Base-by-base conservation (phyloP, 1,140 invertebrate genomes). In the Varroa destructor region DNA sequence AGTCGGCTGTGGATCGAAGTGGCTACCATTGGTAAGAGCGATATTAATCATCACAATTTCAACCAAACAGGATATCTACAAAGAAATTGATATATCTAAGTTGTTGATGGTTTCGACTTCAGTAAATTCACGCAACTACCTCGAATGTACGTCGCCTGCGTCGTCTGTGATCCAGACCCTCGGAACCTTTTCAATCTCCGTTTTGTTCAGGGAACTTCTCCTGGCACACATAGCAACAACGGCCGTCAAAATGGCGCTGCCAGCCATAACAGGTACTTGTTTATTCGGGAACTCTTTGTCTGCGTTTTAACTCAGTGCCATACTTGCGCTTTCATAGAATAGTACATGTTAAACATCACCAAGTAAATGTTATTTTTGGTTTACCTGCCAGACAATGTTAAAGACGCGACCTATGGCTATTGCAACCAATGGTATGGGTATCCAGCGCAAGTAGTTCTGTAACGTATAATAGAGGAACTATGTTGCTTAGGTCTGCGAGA, bases 171-270 rank as follows among this genome's bases (percentile, higher is more conserved):
- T 46, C 40, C 40, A 1, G 46, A 40, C 8, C 40, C 61, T 14
- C 40, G 12, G 2, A 67, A 67, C 36, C 61, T 67, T 10, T 67
- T 67, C 61, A 67, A 67, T 46, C 61, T 67, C 37, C 61, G 61
- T 14, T 40, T 67, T 12, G 36, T 67, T 46, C 40, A 40, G 37
- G 61, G 14, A 37, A 40, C 40, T 46, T 37, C 61, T 67, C 61
- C 14, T 5, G 8, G 8, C 46, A 37, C 61, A 36, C 61, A 37
- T 2, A 67, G 8, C 61, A 67, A 67, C 8, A 58, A 37, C 40
- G 57, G 57, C 8, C 46, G 8, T 5, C 46, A 8, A 8, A 3
- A 51, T 5, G 8, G 8, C 8, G 8, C 3, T 8, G 46, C 4
- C 46, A 51, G 8, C 46, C 3, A 51, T 8, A 51, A 51, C 8